These are phyloP conservation scores for Bubo blakistoni DNA, from an alignment of 2,113 vertebrate genomes.

Conservation along the genomic window DNA sequence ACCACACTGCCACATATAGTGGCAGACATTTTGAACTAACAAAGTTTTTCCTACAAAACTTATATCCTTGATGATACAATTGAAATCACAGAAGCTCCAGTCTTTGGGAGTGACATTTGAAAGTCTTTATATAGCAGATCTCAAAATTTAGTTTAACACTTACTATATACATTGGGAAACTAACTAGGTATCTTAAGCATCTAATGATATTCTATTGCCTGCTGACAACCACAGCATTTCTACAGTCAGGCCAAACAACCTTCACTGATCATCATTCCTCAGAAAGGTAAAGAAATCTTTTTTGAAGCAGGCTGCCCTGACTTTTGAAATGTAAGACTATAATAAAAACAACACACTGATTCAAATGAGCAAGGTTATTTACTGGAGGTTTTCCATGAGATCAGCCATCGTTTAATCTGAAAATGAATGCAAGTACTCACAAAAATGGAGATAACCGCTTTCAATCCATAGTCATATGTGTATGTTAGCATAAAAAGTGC, in stretches of 20 bases:
- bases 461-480: neutral
- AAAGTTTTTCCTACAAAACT: neutral
- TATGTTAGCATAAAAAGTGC: neutral
- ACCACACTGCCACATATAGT: neutral
- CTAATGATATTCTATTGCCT: neutral
- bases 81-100: neutral
- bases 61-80: neutral
- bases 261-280: neutral
- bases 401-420: neutral
- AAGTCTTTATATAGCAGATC: neutral
- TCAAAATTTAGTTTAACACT: neutral
- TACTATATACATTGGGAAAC: neutral
- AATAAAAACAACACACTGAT: neutral
- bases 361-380: neutral
- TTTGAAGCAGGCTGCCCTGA: neutral
- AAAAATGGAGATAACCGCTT: slow-evolving; percentile 40
- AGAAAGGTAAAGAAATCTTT: neutral
- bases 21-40: neutral
- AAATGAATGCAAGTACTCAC: neutral
- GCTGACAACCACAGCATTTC: neutral
- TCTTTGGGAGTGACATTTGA: neutral
- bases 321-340: neutral
- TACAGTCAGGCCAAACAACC: neutral
- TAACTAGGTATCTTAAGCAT: neutral
- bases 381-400: slow-evolving; percentile 2